phyloP scores from a whole-genome alignment of 2,113 vertebrate species.

The Asarcornis scutulata region DNA sequence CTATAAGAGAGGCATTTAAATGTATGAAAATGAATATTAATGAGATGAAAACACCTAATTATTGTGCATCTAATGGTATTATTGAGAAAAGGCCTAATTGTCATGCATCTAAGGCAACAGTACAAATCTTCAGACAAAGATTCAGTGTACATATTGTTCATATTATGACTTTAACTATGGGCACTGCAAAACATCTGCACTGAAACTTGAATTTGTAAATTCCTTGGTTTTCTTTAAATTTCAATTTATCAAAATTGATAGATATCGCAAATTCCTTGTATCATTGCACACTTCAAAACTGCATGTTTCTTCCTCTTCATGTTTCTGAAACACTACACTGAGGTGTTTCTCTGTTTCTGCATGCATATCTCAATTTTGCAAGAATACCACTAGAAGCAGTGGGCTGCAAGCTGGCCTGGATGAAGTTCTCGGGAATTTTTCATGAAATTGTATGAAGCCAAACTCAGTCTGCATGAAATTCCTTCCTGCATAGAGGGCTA shows the following conservation, averaged over 20 bases:
- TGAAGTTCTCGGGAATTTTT: background rate
- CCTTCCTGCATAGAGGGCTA: background rate
- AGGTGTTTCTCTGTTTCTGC: background rate
- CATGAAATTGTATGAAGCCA: background rate
- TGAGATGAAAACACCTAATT: conserved; percentile 67
- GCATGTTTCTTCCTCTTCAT: background rate
- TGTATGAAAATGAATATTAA: conserved; percentile 71
- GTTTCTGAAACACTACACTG: background rate
- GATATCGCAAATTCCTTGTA: background rate
- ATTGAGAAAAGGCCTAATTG: conserved; percentile 62
- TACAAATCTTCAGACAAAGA: conserved; percentile 51
- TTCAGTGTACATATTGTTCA: background rate
- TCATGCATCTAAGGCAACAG: conserved; percentile 45
- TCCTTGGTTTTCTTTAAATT: background rate
- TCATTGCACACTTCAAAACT: background rate
- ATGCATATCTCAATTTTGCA: background rate
- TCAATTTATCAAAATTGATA: background rate
- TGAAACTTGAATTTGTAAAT: background rate
- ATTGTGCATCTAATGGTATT: conserved; percentile 67
- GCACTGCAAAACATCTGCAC: background rate
- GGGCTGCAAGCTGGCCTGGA: background rate
- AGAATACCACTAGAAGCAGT: background rate
- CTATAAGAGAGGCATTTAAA: conserved; percentile 64
- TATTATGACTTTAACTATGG: background rate
- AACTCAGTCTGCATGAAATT: background rate